Conservation (phyloP, 2,888 invertebrate species). For the Tineola bisselliella region DNA sequence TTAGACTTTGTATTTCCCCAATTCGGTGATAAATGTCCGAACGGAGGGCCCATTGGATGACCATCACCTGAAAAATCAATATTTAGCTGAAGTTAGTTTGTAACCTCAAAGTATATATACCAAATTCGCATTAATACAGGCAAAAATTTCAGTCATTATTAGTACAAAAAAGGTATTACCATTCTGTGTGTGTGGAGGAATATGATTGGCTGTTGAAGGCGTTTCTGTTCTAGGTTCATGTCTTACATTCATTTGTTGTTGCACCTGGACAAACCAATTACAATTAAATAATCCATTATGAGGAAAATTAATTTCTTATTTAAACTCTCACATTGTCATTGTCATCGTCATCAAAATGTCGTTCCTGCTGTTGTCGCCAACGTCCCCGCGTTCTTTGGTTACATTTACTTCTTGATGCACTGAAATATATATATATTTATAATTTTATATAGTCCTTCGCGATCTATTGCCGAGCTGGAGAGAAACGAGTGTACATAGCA, state of each 20-base stretch:
- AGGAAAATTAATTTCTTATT: neutral
- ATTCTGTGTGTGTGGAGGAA: conserved; percentile 44
- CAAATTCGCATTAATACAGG: no score
- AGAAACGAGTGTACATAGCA: neutral
- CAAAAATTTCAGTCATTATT: no score
- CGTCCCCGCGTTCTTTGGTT: conserved; percentile 50
- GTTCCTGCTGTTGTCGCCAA: conserved; percentile 44
- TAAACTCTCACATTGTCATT: conserved; percentile 32
- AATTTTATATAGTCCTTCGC: no score
- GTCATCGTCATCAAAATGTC: conserved; percentile 38
- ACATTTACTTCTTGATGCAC: conserved; percentile 50
- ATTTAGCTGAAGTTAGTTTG: no score
- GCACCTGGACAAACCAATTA: conserved; percentile 24
- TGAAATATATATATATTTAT: conserved; percentile 20
- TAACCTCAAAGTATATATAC: no score
- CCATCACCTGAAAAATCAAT: neutral
- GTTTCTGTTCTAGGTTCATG: conserved; percentile 43
- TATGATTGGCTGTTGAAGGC: conserved; percentile 42
- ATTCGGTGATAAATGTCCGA: conserved; percentile 31
- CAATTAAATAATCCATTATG: no score
- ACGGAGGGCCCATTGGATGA: neutral
- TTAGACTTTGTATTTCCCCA: conserved; percentile 53
- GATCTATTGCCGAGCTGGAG: no score
- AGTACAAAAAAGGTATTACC: no score
- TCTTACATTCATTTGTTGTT: conserved; percentile 38